Conservation (phyloP, 2,888 invertebrate genomes). For the Marasmarcha lunaedactyla region DNA sequence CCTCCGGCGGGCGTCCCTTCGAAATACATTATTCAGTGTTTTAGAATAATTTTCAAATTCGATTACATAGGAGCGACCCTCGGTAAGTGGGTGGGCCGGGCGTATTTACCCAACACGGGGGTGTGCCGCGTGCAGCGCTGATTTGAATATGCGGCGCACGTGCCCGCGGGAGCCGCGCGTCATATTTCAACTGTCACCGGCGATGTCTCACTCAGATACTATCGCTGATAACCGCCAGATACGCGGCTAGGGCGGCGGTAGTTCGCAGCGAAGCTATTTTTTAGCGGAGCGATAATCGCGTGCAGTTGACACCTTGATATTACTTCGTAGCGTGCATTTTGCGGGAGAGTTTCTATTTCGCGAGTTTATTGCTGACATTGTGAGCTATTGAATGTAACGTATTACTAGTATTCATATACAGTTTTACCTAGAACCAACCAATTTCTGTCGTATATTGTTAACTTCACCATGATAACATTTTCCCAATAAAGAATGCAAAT, state of each 20-base stretch:
- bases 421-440: too few species aligned
- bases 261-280: conserved; percentile 53
- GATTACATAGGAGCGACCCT: conserved; percentile 70
- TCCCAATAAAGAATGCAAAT: too few species aligned
- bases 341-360: too few species aligned
- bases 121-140: conserved; percentile 64
- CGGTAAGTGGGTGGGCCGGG: conserved; percentile 62
- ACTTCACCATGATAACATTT: too few species aligned
- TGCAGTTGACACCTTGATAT: conserved; percentile 69
- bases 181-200: conserved; percentile 70
- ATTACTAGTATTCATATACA: too few species aligned
- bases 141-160: conserved; percentile 70
- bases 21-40: conserved; percentile 71
- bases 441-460: too few species aligned
- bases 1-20: conserved; percentile 58
- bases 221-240: conserved; percentile 64
- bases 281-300: conserved; percentile 65
- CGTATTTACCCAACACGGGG: conserved; percentile 72
- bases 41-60: conserved; percentile 72
- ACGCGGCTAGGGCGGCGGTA: conserved; percentile 57
- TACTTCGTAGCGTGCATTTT: conserved; percentile 27
- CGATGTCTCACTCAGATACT: conserved; percentile 71
- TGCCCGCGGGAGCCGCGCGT: conserved; percentile 64
- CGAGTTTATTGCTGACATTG: too few species aligned
- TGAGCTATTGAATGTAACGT: too few species aligned